Evolutionary conservation across 2,797 vertebrate species (phyloP).

Genomic region (Etheostoma perlongum): DNA sequence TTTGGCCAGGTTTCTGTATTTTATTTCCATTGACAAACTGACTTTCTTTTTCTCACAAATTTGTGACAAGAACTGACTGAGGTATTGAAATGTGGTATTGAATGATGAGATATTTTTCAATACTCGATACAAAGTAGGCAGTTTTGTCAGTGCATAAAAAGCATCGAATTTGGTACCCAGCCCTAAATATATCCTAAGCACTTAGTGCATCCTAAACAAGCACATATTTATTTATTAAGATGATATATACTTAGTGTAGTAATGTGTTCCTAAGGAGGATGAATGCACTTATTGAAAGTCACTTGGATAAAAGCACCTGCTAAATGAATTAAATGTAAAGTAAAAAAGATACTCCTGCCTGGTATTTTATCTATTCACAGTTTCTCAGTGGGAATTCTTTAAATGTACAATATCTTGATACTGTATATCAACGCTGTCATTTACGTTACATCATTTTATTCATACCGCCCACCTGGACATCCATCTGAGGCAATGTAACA

Average conservation of each 20-base stretch:
- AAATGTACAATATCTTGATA: background rate
- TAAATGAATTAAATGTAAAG: too few relatives aligned
- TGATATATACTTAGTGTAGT: background rate
- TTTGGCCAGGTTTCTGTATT: background rate
- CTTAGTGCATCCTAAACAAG: background rate
- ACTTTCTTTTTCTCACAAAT: too few relatives aligned
- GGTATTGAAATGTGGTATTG: too few relatives aligned
- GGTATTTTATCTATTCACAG: background rate
- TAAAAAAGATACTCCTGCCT: background rate
- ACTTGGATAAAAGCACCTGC: background rate
- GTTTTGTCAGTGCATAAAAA: too few relatives aligned
- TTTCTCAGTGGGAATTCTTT: background rate
- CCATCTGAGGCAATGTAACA: background rate
- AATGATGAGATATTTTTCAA: too few relatives aligned
- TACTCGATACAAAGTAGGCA: too few relatives aligned
- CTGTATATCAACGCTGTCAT: background rate
- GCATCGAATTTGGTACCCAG: too few relatives aligned
- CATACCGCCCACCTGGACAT: background rate
- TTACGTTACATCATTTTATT: background rate
- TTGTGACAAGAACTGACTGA: too few relatives aligned
- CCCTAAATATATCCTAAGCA: background rate
- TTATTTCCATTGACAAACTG: too few relatives aligned
- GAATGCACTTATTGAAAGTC: background rate
- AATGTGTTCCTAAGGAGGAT: background rate
- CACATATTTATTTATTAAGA: too few relatives aligned